Evolutionary conservation across 92 coral and sea anemone species (phyloP), one percentile per base, ranked within the genome.

Genomic region (Heliopora coerulea): DNA sequence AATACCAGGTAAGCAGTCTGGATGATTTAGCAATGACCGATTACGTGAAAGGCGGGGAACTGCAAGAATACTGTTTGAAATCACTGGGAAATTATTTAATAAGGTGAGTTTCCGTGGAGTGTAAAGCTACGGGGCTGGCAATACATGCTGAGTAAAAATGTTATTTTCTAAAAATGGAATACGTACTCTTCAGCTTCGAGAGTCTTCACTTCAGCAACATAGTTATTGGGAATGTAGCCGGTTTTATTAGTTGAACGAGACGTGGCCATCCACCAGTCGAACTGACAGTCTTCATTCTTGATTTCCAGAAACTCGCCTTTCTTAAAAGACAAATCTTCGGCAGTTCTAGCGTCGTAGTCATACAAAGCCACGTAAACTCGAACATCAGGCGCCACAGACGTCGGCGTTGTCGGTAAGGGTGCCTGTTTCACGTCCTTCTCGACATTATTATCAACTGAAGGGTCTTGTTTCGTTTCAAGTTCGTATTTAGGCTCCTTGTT

Each of bases 401-500:
- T 0, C 39, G 17, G 3, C 27, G 60, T 20, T 20, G 30, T 20
- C 6, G 42, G 27, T 0, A 3, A 17, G 31, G 68, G 68, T 32
- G n/a, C 27, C 7, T 18, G 27, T 25, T 10, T 20, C 21, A 20
- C 33, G 12, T 25, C 39, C 6, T 26, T 9, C 11, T 30, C 17
- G 58, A 6, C 58, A 23, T 50, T 23, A 6, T 5, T 17, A n/a
- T n/a, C n/a, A n/a, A n/a, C n/a, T 50, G 20, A n/a, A 28, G 33
- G 12, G 23, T 8, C 18, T 23, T 29, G 61, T 6, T 8, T 23
- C 1, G 28, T 69, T 48, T 82, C 86, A 40, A 69, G 63, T 69
- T 73, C 84, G 27, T 85, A 81, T 57, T 82, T 88, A 62, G 85
- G 85, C 82, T 91, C 88, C 7, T 70, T 75, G 37, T 59, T 56